Conservation (phyloP, 2,797 vertebrate genomes). For the Lutjanus campechanus region DNA sequence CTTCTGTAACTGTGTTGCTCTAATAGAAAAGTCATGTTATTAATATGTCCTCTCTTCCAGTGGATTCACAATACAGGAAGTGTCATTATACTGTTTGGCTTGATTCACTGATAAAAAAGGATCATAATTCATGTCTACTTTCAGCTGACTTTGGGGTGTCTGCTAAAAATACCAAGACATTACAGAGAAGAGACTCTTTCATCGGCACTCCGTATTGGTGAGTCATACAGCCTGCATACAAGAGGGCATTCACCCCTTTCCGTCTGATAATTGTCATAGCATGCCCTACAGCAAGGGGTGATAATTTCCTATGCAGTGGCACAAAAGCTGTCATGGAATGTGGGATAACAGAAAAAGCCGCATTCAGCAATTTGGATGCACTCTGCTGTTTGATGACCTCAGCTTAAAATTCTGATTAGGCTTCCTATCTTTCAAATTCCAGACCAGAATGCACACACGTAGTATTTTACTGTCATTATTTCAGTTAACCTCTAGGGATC, state of each 20-base stretch:
- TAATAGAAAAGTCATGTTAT: background rate
- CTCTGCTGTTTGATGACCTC: conserved; percentile 14
- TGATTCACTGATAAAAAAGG: conserved; percentile 34
- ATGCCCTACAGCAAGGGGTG: conserved; percentile 9
- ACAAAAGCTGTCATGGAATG: conserved; percentile 20
- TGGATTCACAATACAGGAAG: background rate
- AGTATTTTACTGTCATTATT: background rate
- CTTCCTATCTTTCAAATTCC: conserved; percentile 22
- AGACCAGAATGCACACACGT: background rate
- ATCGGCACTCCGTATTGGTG: conserved; percentile 99
- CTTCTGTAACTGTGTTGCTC: background rate
- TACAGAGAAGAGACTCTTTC: conserved; percentile 98
- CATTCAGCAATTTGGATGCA: conserved; percentile 29
- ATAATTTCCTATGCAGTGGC: conserved; percentile 33
- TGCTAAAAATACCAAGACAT: conserved; percentile 97
- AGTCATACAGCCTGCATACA: conserved; percentile 75
- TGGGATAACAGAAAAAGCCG: conserved; percentile 19
- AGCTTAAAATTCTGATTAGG: conserved; percentile 1
- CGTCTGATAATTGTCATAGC: conserved; percentile 37
- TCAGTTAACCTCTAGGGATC: background rate
- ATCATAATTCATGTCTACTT: conserved; percentile 68
- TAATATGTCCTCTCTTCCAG: background rate
- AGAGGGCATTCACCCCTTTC: conserved; percentile 47
- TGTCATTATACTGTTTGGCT: conserved; percentile 15
- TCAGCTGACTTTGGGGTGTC: conserved; percentile 99